Evolutionary conservation across 2,888 invertebrate genomes (phyloP), one percentile per base, ranked within the genome.

Genomic region (Merodon equestris): DNA sequence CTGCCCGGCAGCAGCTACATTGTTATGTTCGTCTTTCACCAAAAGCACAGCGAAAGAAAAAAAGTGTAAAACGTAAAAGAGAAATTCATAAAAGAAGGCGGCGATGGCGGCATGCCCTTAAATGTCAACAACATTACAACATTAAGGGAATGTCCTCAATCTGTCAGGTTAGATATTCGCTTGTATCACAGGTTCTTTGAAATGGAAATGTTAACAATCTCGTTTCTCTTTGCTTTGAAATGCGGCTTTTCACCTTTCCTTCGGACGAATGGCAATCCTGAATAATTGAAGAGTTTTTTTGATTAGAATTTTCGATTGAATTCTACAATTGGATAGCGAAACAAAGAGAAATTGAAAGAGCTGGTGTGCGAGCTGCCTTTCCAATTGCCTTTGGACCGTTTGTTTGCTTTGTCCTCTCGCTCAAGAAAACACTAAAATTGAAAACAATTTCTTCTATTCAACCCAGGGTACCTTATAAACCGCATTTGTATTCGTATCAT

Each of bases 131-230:
- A 27, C 73, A 68, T 79, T 79, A 73, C 73, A 79, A 64, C 64
- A 70, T 70, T 70, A 79, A 74, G 79, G 79, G 79, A 79, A 70
- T 79, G 79, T 79, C 79, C 79, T 79, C 79, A 74, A 79, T 74
- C 68, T 79, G 79, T 79, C 79, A 79, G 42, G 56, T 79, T 73
- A 60, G 64, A 79, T 79, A 68, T 73, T 17, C 27, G 45, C 63
- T 77, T 61, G 66, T 61, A 77, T 61, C 47, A 40, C 60, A 57
- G 56, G 40, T 36, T 67, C 67, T 47, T 61, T 77, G 67, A 58
- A 72, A 60, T 68, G 73, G 68, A 73, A 73, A 48, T 50, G 13
- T 27, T 27, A 45, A 7, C 54, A 72, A 53, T 53, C 54, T 50
- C 48, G 51, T 45, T 63, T 42, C n/a, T 54, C 40, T 17, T 34